These are phyloP conservation scores for Netelia melanura DNA, from an alignment of 2,888 invertebrate genomes.

Conservation along the genomic window DNA sequence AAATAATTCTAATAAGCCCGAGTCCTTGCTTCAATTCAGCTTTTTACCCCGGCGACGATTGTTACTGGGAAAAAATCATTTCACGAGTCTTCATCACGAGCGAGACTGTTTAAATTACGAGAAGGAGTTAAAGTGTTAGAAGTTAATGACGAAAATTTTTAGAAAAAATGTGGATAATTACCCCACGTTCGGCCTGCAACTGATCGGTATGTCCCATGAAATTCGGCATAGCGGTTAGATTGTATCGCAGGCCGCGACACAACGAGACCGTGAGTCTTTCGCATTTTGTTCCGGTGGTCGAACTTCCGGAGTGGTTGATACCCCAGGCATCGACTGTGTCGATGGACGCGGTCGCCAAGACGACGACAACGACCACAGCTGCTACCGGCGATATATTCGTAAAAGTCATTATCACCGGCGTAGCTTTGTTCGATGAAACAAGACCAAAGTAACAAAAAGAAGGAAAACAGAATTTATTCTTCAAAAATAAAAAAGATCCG, in stretches of 20 bases:
- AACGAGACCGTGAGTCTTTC: conserved; percentile 92
- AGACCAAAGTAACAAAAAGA: not conserved
- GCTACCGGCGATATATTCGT: conserved; percentile 77
- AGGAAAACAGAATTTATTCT: not conserved
- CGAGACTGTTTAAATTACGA: too few relatives aligned
- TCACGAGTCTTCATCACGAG: too few relatives aligned
- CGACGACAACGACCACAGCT: conserved; percentile 75
- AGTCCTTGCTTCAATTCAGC: too few relatives aligned
- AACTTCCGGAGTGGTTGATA: conserved; percentile 85
- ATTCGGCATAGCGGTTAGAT: conserved; percentile 95
- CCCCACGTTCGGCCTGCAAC: conserved; percentile 92
- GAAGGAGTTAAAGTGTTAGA: too few relatives aligned
- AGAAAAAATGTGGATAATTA: conserved; percentile 83
- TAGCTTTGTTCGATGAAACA: not conserved
- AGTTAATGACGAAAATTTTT: too few relatives aligned
- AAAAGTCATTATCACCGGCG: conserved; percentile 36
- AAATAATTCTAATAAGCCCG: too few relatives aligned
- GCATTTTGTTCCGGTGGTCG: conserved; percentile 87
- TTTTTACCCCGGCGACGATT: too few relatives aligned
- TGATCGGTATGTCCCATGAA: conserved; percentile 93
- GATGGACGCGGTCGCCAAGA: conserved; percentile 67
- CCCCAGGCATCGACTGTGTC: conserved; percentile 76
- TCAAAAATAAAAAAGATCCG: not conserved
- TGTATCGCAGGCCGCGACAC: conserved; percentile 94
- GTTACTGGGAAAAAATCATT: too few relatives aligned